Evolutionary conservation across 2,113 vertebrate species (phyloP).

Genomic region (Poeciliopsis prolifica): DNA sequence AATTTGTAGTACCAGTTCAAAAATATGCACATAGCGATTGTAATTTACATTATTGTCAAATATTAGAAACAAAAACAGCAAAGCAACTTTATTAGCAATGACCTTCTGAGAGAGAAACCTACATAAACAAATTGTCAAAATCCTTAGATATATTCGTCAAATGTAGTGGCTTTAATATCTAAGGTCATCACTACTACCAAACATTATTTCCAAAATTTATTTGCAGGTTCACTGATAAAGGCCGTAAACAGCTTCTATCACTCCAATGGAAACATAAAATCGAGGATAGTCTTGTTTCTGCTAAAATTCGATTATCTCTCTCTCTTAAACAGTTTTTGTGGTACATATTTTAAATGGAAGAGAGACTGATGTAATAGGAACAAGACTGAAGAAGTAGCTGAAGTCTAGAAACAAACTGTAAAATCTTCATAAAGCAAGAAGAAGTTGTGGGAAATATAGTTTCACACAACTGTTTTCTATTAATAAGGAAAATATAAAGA

Average conservation of each 20-base stretch:
- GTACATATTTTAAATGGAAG: background rate
- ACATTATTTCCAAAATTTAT: no score
- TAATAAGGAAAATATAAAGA: background rate
- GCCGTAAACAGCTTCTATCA: no score
- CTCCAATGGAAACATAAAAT: background rate
- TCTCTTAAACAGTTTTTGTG: background rate
- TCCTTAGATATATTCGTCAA: no score
- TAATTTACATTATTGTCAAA: background rate
- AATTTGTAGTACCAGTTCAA: background rate
- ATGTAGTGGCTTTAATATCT: no score
- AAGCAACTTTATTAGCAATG: background rate
- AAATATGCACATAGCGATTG: background rate
- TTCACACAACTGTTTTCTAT: background rate
- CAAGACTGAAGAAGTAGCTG: background rate
- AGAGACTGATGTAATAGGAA: background rate
- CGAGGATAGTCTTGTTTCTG: background rate
- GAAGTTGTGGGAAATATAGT: background rate
- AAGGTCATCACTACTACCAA: no score
- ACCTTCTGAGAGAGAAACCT: background rate
- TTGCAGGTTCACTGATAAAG: no score
- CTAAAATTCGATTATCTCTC: background rate
- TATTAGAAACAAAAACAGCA: background rate
- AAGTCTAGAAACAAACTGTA: background rate
- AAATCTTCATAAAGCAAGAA: background rate
- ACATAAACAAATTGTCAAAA: background rate